Evolutionary conservation across 2,888 invertebrate species (phyloP).

Genomic region (Acanthoscelides obtectus): DNA sequence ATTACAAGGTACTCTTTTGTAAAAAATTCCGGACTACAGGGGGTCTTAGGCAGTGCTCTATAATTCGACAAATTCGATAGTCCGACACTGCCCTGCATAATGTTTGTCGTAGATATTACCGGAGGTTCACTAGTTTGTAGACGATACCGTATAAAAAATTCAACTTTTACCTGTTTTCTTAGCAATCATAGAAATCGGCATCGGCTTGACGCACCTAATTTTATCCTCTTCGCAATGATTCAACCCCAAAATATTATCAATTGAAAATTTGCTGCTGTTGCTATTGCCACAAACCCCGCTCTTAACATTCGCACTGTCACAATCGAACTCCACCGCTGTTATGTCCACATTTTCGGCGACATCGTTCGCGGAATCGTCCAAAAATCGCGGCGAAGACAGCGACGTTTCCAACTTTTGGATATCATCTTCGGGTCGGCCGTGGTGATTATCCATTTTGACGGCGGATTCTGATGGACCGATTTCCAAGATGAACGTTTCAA

Average conservation of each 20-base stretch:
- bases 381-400: too few species aligned
- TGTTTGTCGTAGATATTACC: too few species aligned
- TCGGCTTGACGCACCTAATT: slow-evolving; percentile 41
- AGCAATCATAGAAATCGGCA: slow-evolving; percentile 35
- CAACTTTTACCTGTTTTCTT: slow-evolving; percentile 24
- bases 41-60: too few species aligned
- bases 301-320: slow-evolving; percentile 20
- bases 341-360: slow-evolving; percentile 38
- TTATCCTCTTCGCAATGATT: slow-evolving; percentile 21
- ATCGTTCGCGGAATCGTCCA: slow-evolving; percentile 22
- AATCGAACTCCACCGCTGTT: slow-evolving; percentile 28
- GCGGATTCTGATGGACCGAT: slow-evolving; percentile 13
- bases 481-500: slow-evolving; percentile 13
- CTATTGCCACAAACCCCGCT: slow-evolving; percentile 25
- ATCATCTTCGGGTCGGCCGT: slow-evolving; percentile 20
- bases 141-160: too few species aligned
- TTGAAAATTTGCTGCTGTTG: slow-evolving; percentile 43
- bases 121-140: too few species aligned
- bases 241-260: slow-evolving; percentile 45
- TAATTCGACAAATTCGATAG: too few species aligned
- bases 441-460: slow-evolving; percentile 11
- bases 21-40: too few species aligned
- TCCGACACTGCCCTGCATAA: too few species aligned
- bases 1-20: too few species aligned
- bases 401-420: slow-evolving; percentile 13